Conservation (phyloP, 53 echinoderm and acorn worm genomes). For the Arbacia lixula region DNA sequence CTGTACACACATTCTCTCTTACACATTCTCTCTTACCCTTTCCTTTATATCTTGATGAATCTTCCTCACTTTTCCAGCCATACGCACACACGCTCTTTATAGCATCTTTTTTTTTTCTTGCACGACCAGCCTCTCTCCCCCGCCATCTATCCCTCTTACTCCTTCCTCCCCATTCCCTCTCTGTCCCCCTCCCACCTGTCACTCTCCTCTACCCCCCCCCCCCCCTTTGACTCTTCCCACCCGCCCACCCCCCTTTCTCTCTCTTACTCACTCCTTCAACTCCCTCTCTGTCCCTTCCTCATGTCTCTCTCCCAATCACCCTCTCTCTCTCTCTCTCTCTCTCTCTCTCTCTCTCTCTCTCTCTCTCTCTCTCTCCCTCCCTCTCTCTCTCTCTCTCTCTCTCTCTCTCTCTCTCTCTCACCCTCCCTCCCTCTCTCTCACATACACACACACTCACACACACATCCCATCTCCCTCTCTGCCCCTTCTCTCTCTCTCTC, state of each 20-base stretch:
- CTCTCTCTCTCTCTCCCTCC: background rate
- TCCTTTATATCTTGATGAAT: too few species aligned
- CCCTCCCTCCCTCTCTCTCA: background rate
- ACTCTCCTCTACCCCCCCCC: background rate
- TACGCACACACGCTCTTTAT: too few species aligned
- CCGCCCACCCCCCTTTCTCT: background rate
- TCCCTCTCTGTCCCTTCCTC: background rate
- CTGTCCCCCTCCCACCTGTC: background rate
- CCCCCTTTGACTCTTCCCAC: background rate
- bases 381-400: background rate
- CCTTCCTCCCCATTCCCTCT: too few species aligned
- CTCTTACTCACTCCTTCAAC: too few species aligned
- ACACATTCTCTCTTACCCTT: too few species aligned
- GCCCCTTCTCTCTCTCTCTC: background rate
- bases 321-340: background rate
- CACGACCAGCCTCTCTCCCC: too few species aligned
- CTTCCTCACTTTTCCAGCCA: too few species aligned
- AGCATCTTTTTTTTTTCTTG: too few species aligned
- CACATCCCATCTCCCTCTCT: background rate
- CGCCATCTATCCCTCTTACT: too few species aligned
- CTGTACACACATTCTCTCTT: too few species aligned
- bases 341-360: background rate
- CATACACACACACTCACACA: background rate
- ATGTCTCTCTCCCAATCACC: background rate
- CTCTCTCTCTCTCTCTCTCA: background rate